Evolutionary conservation across 2,113 vertebrate species (phyloP), one percentile per base, ranked within the genome.

Genomic region (Albula glossodonta): DNA sequence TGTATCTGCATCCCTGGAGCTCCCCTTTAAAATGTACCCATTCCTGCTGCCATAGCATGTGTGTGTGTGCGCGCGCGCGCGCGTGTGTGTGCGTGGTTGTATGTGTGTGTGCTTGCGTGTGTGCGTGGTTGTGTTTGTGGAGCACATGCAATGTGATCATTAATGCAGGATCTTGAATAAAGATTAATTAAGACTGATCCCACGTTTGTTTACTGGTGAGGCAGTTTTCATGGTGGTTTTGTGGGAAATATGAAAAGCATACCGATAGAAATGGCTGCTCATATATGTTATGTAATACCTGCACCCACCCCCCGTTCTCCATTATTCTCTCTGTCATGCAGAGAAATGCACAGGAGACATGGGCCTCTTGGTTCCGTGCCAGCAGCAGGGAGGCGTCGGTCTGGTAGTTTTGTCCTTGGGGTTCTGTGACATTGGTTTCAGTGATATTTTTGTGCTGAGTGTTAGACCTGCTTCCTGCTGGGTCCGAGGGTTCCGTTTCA

Each of bases 401-500:
- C 5, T 25, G 41, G 78, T 49, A 50, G 78, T 80, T 51, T 51
- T 80, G 22, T 80, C 50, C 78, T 51, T 51, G 78, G 41, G 31
- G 41, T 11, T 80, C 48, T n/a, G 50, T 80, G 78, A 80, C 78
- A 80, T 80, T 80, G 2, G 19, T 48, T 31, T 80, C 78, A 80
- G 17, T 51, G 19, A 49, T 80, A 51, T 80, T 22, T 80, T 51
- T 49, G 78, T 51, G 50, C 78, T 80, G 78, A 80, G 78, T 80
- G 22, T 11, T 8, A 51, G 41, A 50, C 50, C 41, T 80, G 12
- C 78, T 80, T 80, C 78, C 78, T 80, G 78, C 41, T 41, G 22
- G 78, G 78, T 0, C 78, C 11, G 48, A 22, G 50, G 78, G 19
- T 80, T 50, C 78, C 5, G 78, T 31, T 80, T 74, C 78, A 80